A percentile compares a stretch with the other conserved stretches of the same genome.
These are phyloP conservation scores for Phrynocephalus vlangalii DNA, from an alignment of 2,797 vertebrate genomes.

Conservation along the genomic window DNA sequence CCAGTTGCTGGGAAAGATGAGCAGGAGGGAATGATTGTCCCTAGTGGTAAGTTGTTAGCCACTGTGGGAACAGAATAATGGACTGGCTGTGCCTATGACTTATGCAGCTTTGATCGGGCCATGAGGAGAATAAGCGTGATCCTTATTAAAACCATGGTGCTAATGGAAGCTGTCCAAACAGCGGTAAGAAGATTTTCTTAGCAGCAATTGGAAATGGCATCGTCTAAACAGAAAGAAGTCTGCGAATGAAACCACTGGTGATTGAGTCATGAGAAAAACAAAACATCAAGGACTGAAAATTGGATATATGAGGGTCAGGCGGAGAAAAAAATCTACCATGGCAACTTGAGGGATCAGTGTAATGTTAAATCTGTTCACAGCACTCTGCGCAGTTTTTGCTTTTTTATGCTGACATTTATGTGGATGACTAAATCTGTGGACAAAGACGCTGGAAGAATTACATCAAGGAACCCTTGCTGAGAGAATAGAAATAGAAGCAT, in stretches of 20 bases:
- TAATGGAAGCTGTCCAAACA: neutral
- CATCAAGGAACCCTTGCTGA: neutral
- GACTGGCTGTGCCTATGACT: neutral
- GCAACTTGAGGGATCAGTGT: neutral
- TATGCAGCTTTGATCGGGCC: neutral
- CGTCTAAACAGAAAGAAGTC: neutral
- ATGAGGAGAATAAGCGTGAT: neutral
- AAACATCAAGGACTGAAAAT: neutral
- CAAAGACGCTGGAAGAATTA: conserved; percentile 10
- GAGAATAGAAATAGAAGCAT: neutral
- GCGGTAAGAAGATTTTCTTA: neutral
- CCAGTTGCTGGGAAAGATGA: too few relatives aligned
- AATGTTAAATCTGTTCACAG: neutral
- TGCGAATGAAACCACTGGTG: neutral
- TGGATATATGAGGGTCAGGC: neutral
- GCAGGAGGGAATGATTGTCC: too few relatives aligned
- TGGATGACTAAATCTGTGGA: conserved; percentile 1
- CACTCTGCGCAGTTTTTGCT: neutral
- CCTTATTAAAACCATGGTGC: neutral
- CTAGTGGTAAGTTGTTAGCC: neutral
- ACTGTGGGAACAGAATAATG: neutral
- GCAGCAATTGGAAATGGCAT: neutral
- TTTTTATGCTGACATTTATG: conserved; percentile 1
- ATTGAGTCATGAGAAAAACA: neutral
- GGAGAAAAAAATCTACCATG: neutral